Base-by-base conservation (phyloP, 2,113 vertebrate genomes). In the Odocoileus hemionus region DNA sequence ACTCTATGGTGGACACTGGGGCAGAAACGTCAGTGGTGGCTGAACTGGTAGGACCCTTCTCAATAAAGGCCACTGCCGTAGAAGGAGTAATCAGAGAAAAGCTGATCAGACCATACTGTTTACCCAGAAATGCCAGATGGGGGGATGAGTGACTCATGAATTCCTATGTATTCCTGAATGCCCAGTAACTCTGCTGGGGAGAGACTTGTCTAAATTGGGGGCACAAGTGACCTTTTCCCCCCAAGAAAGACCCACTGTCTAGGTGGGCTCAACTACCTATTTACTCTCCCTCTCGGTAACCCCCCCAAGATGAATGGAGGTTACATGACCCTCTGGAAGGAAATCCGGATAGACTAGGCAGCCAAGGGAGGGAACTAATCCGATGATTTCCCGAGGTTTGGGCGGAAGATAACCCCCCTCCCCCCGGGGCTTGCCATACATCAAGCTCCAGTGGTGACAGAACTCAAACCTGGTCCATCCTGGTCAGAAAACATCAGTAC, bases 361-460 rank as follows among this genome's bases (percentile, higher is more conserved):
- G 23, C 70, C 6, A 43, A 76, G 23, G 12, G 11, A 43, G 6
- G 67, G 12, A 76, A 43, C 3, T 39, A 76, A 26, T 25, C 28
- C 1, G 6, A 70, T 43, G 23, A 76, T 43, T 76, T 26, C 36
- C 70, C 0, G 0, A 26, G 21, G 12, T 76, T 39, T 43, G 70
- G 23, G 70, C 1, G 6, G 23, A 76, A 26, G 36, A 26, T 43
- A 26, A 26, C 6, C n/a, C n/a, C n/a, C 5, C 67, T 39, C 19
- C 0, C 67, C 39, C 21, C 0, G 0, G 21, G 36, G 6, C 36
- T 76, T 39, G 36, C 36, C 23, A 43, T 43, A 76, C 6, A 43
- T 43, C 39, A 26, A 76, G 36, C 39, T 76, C 70, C 39, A 43
- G 36, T 11, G n/a, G 67, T 26, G 14, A 76, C 7, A 25, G 39